Base-by-base conservation (phyloP, 2,113 vertebrate species). In the Calcarius ornatus region DNA sequence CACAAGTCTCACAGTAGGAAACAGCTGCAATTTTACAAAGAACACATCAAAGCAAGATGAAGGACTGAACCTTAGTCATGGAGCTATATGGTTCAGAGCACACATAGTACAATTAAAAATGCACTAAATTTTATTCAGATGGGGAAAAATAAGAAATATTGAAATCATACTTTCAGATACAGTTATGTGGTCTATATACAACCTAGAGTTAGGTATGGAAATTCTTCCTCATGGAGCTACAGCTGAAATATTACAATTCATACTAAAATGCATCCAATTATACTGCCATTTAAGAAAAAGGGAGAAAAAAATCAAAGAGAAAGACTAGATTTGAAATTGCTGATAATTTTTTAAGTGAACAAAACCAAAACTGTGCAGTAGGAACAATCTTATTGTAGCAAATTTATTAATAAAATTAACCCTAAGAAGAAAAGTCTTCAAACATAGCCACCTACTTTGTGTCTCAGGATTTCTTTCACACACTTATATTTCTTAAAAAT, bases 141-240 rank as follows among this genome's bases (percentile, higher is more conserved):
- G 3, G 33, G 28, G 25, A 69, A 75, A 86, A 78, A 47, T 47
- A 70, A 75, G 40, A 72, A 83, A 64, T 8, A 4, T 50, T 43
- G 47, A 60, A 59, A 38, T 84, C 57, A 42, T 12, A 30, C 2
- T 79, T 61, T 57, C 53, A 98, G 98, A 91, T 98, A 98, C 61
- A 84, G 97, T 86, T 96, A 97, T 43, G 96, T 97, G 3, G 48
- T 98, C 38, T 81, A 88, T 95, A 48, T 98, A 98, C 66, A 88
- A 96, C 79, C 98, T 99, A 48, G 92, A 95, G 78, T 86, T 97
- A 43, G 98, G 98, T 83, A 87, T 98, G 81, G 86, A 93, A 27
- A 98, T 97, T 81, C 96, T 98, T 57, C 98, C 97, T 43, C 95
- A 96, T 10, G 98, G 97, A 76, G 98, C 98, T 92, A 93, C 97